Evolutionary conservation across 2,888 invertebrate genomes (phyloP).

Genomic region (Eugnorisma glareosa): DNA sequence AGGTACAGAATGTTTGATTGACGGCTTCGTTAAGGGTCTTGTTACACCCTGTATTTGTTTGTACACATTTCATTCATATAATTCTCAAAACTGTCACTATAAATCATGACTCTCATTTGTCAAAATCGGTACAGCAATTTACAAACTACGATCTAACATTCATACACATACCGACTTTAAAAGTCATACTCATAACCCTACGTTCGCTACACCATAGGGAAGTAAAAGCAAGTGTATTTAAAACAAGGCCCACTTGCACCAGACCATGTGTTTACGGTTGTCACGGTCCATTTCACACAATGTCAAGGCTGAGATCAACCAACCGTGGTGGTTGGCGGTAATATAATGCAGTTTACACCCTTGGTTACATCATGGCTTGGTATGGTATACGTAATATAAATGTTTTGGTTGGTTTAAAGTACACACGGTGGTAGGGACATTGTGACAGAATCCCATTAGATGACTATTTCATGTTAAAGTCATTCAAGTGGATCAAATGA

Average conservation of each 20-base stretch:
- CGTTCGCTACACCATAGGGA: too few species aligned
- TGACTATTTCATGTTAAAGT: too few species aligned
- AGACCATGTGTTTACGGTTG: conserved; percentile 34
- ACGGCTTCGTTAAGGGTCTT: too few species aligned
- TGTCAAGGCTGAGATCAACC: conserved; percentile 65
- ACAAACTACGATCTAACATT: not conserved
- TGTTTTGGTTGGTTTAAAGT: not conserved
- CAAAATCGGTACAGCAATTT: not conserved
- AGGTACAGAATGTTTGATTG: too few species aligned
- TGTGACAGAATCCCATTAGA: not conserved
- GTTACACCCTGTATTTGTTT: too few species aligned
- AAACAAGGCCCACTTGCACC: not conserved
- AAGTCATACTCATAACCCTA: not conserved
- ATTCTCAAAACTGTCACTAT: too few species aligned
- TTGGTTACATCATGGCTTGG: conserved; percentile 27
- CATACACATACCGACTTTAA: not conserved
- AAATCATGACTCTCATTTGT: not conserved
- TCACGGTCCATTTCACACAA: conserved; percentile 60
- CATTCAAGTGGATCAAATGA: too few species aligned
- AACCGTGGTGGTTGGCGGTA: conserved; percentile 25
- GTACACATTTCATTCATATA: too few species aligned
- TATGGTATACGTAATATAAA: not conserved
- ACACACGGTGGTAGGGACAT: not conserved
- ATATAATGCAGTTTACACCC: conserved; percentile 20
- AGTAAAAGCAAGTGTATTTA: conserved; percentile 13